phyloP scores from a whole-genome alignment of 2,113 vertebrate genomes.

The Charina bottae region DNA sequence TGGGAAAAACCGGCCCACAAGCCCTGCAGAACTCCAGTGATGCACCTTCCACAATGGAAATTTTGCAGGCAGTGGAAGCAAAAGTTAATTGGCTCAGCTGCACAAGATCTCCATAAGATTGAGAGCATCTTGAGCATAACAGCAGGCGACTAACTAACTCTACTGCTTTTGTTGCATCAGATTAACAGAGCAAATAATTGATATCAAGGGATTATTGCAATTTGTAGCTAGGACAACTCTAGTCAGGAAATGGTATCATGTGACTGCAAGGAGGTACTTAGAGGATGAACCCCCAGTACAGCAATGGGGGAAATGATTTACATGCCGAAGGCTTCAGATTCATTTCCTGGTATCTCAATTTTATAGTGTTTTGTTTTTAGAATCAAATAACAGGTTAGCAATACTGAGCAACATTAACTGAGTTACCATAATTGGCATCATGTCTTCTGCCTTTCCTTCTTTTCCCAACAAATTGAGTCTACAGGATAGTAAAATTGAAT shows the following conservation, averaged over 20 bases:
- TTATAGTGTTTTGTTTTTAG: background rate
- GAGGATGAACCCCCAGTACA: background rate
- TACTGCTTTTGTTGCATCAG: background rate
- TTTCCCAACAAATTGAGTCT: background rate
- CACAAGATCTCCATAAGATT: background rate
- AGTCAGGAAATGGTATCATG: background rate
- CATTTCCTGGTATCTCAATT: background rate
- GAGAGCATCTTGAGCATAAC: background rate
- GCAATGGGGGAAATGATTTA: background rate
- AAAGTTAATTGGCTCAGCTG: background rate
- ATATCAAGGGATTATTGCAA: background rate
- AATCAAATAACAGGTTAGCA: background rate
- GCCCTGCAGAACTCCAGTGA: background rate
- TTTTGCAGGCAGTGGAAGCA: background rate
- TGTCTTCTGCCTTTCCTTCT: background rate
- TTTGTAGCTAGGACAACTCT: background rate
- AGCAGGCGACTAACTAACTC: background rate
- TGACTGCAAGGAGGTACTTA: background rate
- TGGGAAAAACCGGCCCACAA: background rate
- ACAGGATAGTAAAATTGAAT: background rate
- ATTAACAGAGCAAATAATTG: background rate
- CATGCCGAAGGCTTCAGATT: background rate
- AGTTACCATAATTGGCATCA: background rate
- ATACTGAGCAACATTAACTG: background rate
- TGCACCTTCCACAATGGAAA: background rate